Evolutionary conservation across 2,113 vertebrate genomes (phyloP).

Genomic region (Hippocampus comes): DNA sequence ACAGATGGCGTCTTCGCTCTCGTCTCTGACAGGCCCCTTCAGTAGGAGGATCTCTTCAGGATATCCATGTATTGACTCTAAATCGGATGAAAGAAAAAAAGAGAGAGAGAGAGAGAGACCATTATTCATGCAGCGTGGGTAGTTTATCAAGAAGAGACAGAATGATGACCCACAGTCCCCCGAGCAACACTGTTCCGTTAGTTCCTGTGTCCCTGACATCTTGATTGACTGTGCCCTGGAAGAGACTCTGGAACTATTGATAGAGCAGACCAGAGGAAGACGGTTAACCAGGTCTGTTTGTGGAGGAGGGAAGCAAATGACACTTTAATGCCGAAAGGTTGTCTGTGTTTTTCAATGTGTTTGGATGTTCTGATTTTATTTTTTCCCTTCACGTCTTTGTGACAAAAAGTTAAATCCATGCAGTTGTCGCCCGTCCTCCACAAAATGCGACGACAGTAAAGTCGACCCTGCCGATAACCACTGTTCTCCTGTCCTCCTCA

Average conservation of each 20-base stretch:
- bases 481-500: constrained; percentile 21
- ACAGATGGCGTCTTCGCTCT: constrained; percentile 27
- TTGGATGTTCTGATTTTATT: not conserved
- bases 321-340: constrained; percentile 1
- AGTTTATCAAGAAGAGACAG: constrained; percentile 47
- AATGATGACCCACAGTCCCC: constrained; percentile 47
- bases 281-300: constrained; percentile 11
- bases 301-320: constrained; percentile 11
- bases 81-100: constrained; percentile 20
- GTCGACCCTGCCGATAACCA: not conserved
- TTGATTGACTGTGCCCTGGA: constrained; percentile 37
- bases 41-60: constrained; percentile 28
- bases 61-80: constrained; percentile 52
- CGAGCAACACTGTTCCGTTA: constrained; percentile 38
- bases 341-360: constrained; percentile 1
- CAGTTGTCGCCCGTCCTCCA: not conserved
- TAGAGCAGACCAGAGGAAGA: not conserved
- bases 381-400: not conserved
- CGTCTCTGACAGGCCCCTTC: constrained; percentile 31
- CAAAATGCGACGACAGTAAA: not conserved
- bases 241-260: constrained; percentile 29
- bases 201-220: constrained; percentile 32
- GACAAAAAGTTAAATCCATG: not conserved
- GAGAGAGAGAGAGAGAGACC: constrained; percentile 23
- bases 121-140: constrained; percentile 49